phyloP scores from a whole-genome alignment of 2,888 invertebrate genomes.

The Agrotis clavis region DNA sequence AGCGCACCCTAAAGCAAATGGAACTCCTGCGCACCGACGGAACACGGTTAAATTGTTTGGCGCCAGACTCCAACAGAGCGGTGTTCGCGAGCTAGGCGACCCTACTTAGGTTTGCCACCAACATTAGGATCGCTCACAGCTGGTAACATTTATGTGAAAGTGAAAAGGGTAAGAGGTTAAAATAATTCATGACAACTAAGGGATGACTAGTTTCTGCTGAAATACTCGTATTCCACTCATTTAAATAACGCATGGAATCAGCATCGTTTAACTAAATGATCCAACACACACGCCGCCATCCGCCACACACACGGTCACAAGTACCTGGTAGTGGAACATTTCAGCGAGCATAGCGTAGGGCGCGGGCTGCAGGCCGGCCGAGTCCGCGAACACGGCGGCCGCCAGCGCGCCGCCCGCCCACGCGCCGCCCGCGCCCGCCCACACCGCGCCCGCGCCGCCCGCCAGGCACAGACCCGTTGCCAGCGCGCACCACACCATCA shows the following conservation, averaged over 20 bases:
- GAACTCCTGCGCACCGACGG: too few species aligned
- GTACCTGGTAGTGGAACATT: constrained; percentile 82
- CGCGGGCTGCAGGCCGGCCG: constrained; percentile 81
- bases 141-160: too few species aligned
- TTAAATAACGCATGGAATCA: not conserved
- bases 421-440: constrained; percentile 57
- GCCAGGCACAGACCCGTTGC: constrained; percentile 64
- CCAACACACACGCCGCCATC: not conserved
- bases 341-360: constrained; percentile 82
- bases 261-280: not conserved
- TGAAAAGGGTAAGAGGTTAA: not conserved
- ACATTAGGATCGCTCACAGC: too few species aligned
- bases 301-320: not conserved
- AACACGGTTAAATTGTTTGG: too few species aligned
- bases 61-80: too few species aligned
- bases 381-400: constrained; percentile 79
- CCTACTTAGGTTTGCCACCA: too few species aligned
- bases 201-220: not conserved
- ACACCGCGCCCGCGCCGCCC: constrained; percentile 60
- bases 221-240: not conserved
- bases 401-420: constrained; percentile 75
- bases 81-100: too few species aligned
- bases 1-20: too few species aligned
- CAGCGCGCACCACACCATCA: constrained; percentile 74
- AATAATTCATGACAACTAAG: not conserved